Percentiles rank a stretch among this genome's conserved stretches.
Evolutionary conservation across 2,888 invertebrate genomes (phyloP).

Genomic region (Halictus quadricinctus): DNA sequence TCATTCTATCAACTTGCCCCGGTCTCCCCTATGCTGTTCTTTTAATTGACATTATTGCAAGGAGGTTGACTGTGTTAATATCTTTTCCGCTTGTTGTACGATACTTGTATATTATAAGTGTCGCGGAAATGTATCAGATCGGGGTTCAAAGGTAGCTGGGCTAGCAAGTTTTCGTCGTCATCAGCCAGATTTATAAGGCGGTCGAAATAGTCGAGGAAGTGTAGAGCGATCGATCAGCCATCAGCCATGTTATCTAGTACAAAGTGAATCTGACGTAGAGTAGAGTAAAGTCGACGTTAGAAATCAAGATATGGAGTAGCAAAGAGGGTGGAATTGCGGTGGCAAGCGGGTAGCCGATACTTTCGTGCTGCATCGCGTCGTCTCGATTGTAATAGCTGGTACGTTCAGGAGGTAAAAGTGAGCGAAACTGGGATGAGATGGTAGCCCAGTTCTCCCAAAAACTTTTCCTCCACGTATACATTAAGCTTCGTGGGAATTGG

Average conservation of each 20-base stretch:
- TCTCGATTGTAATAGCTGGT: slow-evolving; percentile 6
- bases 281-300: slow-evolving; percentile 39
- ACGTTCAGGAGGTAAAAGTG: slow-evolving; percentile 36
- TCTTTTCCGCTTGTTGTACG: too few relatives aligned
- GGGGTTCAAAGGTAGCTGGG: not conserved
- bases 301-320: slow-evolving; percentile 27
- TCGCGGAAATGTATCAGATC: not conserved
- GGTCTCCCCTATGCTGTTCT: too few relatives aligned
- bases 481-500: slow-evolving; percentile 1
- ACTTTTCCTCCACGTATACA: not conserved
- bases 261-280: slow-evolving; percentile 32
- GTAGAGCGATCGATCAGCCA: slow-evolving; percentile 23
- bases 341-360: slow-evolving; percentile 47
- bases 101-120: too few relatives aligned
- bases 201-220: not conserved
- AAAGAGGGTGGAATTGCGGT: slow-evolving; percentile 55
- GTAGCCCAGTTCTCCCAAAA: not conserved
- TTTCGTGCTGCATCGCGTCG: slow-evolving; percentile 29
- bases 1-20: too few relatives aligned
- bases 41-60: too few relatives aligned
- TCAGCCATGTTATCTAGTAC: slow-evolving; percentile 39
- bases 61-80: too few relatives aligned
- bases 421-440: slow-evolving; percentile 1
- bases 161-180: not conserved
- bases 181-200: not conserved